A percentile compares a stretch with the other conserved stretches of the same genome.
phyloP scores from a whole-genome alignment of 2,888 invertebrate genomes.

The Acleris emargana region DNA sequence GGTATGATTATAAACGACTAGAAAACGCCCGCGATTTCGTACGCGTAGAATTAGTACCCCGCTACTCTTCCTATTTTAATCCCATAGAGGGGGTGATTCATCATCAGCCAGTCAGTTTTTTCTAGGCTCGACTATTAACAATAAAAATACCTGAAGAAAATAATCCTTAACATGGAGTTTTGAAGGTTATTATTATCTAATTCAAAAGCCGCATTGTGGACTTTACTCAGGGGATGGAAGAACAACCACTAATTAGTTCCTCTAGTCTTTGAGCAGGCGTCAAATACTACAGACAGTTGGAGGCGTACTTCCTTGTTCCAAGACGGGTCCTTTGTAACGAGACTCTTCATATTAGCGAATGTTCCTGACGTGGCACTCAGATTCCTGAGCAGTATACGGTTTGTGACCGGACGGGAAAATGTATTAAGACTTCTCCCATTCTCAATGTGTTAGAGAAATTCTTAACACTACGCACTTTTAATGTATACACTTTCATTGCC shows the following conservation, averaged over 20 bases:
- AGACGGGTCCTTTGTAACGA: constrained; percentile 31
- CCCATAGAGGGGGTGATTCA: too few species aligned
- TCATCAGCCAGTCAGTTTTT: too few species aligned
- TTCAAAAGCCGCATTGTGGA: not conserved
- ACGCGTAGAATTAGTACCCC: too few species aligned
- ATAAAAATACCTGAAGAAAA: not conserved
- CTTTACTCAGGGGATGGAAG: not conserved
- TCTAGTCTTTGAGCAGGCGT: constrained; percentile 16
- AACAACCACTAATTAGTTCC: constrained; percentile 25
- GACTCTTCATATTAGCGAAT: constrained; percentile 28
- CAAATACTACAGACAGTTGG: constrained; percentile 22
- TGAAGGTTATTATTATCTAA: too few species aligned
- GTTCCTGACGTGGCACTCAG: constrained; percentile 20
- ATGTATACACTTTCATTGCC: too few species aligned
- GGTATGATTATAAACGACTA: not conserved
- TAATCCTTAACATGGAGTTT: not conserved
- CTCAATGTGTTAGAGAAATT: too few species aligned
- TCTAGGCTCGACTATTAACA: too few species aligned
- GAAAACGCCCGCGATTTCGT: too few species aligned
- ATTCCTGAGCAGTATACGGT: constrained; percentile 4
- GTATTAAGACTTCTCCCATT: too few species aligned
- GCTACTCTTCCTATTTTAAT: too few species aligned
- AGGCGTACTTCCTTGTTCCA: constrained; percentile 18
- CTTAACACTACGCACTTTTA: too few species aligned
- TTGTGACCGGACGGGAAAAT: not conserved